A percentile compares a stretch with the other conserved stretches of the same genome.
Conservation (phyloP, 2,888 invertebrate species). For the Amblyjoppa fuscipennis region DNA sequence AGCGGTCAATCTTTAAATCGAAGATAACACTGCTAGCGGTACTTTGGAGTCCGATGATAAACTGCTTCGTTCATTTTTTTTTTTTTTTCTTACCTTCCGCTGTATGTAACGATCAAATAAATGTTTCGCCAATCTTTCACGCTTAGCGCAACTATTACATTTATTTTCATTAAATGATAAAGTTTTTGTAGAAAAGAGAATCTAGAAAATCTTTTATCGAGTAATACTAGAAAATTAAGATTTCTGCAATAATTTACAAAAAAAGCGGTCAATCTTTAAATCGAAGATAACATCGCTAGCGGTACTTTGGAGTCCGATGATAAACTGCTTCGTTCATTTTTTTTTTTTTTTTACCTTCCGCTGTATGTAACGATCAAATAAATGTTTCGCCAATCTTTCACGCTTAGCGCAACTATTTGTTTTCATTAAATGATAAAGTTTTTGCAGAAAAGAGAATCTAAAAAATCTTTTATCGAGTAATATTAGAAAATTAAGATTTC, state of each 20-base stretch:
- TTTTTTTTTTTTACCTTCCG: not conserved
- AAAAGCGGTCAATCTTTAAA: no score
- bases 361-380: slow-evolving; percentile 4
- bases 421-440: no score
- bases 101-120: slow-evolving; percentile 4
- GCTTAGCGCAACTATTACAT: not conserved
- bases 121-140: not conserved
- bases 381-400: not conserved
- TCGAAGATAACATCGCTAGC: slow-evolving; percentile 37
- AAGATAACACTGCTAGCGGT: slow-evolving; percentile 39
- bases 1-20: no score
- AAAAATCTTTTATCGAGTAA: no score
- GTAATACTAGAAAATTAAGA: not conserved
- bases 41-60: slow-evolving; percentile 5
- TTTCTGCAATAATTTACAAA: not conserved
- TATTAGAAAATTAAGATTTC: not conserved
- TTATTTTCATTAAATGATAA: no score
- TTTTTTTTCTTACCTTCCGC: not conserved
- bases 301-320: not conserved
- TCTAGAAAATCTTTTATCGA: no score
- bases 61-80: slow-evolving; percentile 10
- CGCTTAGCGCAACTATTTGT: not conserved
- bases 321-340: slow-evolving; percentile 15
- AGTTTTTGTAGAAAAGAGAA: no score
- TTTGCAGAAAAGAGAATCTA: no score